Percentiles rank a stretch among this genome's conserved stretches.
Conservation (phyloP, 2,888 invertebrate genomes). For the Alviniconcha strummeri region DNA sequence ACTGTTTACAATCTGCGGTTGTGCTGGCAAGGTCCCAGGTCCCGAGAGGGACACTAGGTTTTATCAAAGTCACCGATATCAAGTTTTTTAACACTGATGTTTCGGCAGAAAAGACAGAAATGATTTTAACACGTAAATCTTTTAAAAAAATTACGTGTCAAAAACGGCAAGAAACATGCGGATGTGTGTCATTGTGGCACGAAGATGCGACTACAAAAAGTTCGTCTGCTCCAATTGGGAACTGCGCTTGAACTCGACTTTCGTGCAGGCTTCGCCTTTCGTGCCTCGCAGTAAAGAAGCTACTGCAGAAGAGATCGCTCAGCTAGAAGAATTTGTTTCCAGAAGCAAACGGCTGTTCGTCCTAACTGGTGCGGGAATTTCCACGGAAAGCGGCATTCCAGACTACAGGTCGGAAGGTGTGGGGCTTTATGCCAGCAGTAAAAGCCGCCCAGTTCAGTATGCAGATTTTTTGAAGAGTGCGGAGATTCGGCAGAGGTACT, state of each 20-base stretch:
- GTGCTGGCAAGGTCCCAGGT: neutral
- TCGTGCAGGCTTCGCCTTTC: slow-evolving; percentile 67
- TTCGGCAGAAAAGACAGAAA: neutral
- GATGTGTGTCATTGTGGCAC: neutral
- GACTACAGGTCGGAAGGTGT: slow-evolving; percentile 95
- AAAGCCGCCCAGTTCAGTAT: slow-evolving; percentile 89
- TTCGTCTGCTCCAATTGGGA: slow-evolving; percentile 6
- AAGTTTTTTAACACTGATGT: neutral
- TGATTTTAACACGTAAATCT: neutral
- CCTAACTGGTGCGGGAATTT: slow-evolving; percentile 95
- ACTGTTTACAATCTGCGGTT: neutral
- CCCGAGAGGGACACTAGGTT: neutral
- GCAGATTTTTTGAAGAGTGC: slow-evolving; percentile 82
- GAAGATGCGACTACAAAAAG: neutral
- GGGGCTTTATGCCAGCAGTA: slow-evolving; percentile 90
- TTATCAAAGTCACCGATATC: neutral
- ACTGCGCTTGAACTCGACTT: neutral
- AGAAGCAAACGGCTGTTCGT: slow-evolving; percentile 76
- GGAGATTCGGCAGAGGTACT: slow-evolving; percentile 85
- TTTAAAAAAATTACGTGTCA: neutral
- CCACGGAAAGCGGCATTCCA: slow-evolving; percentile 84
- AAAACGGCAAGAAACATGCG: neutral
- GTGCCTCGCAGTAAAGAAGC: slow-evolving; percentile 86
- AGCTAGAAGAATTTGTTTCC: slow-evolving; percentile 79
- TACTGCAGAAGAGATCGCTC: slow-evolving; percentile 65